Evolutionary conservation across 2,113 vertebrate species (phyloP).

Genomic region (Cheirogaleus medius): DNA sequence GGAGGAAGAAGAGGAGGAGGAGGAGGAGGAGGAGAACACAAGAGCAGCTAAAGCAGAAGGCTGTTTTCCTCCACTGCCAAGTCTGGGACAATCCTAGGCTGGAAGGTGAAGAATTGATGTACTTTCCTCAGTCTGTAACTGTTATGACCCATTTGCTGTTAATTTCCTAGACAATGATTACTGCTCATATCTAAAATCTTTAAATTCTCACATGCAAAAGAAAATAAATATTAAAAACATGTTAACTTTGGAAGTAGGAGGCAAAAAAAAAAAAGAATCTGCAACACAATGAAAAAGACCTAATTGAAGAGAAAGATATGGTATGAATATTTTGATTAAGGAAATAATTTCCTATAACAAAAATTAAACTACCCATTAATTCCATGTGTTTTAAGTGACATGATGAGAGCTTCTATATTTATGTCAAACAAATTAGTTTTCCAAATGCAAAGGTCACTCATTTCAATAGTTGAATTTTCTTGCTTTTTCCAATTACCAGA

Average conservation of each 20-base stretch:
- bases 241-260: neutral
- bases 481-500: conserved; percentile 63
- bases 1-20: neutral
- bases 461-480: conserved; percentile 23
- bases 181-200: neutral
- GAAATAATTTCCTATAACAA: conserved; percentile 29
- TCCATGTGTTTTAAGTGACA: neutral
- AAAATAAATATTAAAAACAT: neutral
- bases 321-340: conserved; percentile 12
- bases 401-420: conserved; percentile 14
- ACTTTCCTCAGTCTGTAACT: neutral
- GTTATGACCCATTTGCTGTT: neutral
- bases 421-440: conserved; percentile 47
- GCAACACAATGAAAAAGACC: neutral
- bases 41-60: neutral
- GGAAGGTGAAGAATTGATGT: neutral
- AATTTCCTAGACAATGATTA: neutral
- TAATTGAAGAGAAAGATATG: neutral
- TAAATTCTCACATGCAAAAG: conserved; percentile 29
- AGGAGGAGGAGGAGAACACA: neutral
- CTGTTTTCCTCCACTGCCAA: neutral
- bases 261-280: neutral
- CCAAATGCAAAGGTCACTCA: conserved; percentile 53
- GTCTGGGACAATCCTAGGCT: neutral
- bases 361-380: conserved; percentile 26